Evolutionary conservation across 2,888 invertebrate species (phyloP).

Genomic region (Cheilosia impressa): DNA sequence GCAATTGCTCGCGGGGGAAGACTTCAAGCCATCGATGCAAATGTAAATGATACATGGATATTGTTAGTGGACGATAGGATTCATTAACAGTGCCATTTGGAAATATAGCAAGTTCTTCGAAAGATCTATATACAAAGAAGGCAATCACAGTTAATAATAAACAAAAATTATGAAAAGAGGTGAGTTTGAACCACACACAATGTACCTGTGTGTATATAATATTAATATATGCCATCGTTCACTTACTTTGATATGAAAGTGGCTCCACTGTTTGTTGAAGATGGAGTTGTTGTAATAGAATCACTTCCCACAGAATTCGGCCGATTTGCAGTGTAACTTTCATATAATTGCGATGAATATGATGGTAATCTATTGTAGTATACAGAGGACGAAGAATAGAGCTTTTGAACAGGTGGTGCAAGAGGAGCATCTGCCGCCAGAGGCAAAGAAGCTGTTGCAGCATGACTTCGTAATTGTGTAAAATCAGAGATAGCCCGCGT

Average conservation of each 20-base stretch:
- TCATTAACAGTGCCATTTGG: constrained; percentile 93
- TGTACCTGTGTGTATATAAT: too few relatives aligned
- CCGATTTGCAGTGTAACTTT: constrained; percentile 80
- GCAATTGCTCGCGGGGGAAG: constrained; percentile 95
- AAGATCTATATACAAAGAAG: constrained; percentile 84
- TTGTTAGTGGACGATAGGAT: constrained; percentile 92
- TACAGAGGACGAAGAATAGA: constrained; percentile 76
- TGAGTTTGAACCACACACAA: not conserved
- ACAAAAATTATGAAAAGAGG: not conserved
- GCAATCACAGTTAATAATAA: not conserved
- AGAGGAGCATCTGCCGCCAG: constrained; percentile 78
- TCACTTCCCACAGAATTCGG: constrained; percentile 52
- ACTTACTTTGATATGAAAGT: constrained; percentile 61
- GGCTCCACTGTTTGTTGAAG: constrained; percentile 51
- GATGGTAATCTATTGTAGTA: constrained; percentile 80
- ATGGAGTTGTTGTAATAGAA: constrained; percentile 48
- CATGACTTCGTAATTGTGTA: constrained; percentile 94
- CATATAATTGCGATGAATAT: constrained; percentile 78
- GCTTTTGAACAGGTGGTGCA: constrained; percentile 40
- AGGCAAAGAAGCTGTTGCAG: constrained; percentile 89
- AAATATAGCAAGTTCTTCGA: constrained; percentile 92
- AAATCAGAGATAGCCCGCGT: constrained; percentile 98
- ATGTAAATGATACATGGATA: constrained; percentile 96
- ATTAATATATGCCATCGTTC: too few relatives aligned
- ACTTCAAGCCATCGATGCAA: constrained; percentile 96